phyloP scores from a whole-genome alignment of 2,113 vertebrate species.

The Regulus satrapa region DNA sequence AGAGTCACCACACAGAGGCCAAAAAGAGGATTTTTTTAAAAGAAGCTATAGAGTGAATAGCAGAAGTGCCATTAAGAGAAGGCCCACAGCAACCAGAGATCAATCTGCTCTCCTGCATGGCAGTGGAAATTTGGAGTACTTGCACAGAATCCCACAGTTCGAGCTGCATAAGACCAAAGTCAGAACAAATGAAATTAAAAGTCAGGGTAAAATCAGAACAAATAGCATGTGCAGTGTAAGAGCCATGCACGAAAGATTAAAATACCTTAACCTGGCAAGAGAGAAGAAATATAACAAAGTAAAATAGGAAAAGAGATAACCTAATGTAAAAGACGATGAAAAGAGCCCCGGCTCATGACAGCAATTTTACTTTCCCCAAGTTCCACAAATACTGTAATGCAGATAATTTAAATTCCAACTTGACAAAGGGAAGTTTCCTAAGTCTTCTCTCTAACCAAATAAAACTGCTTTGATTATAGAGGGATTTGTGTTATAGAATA shows the following conservation, averaged over 20 bases:
- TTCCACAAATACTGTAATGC: background rate
- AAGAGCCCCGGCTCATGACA: background rate
- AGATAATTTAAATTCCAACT: background rate
- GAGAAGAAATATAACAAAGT: background rate
- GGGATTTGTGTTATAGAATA: background rate
- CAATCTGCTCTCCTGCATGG: background rate
- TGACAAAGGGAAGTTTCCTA: background rate
- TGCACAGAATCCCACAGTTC: background rate
- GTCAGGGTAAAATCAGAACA: background rate
- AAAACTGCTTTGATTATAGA: background rate
- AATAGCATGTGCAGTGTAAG: background rate
- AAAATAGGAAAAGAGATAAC: background rate
- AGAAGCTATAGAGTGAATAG: background rate
- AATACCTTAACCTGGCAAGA: background rate
- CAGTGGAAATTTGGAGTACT: background rate
- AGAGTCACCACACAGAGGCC: background rate
- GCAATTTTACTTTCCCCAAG: background rate
- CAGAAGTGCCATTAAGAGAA: background rate
- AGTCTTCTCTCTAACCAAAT: background rate
- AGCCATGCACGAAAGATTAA: background rate
- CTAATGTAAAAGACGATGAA: fast-evolving
- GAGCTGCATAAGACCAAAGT: background rate
- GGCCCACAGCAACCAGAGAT: background rate
- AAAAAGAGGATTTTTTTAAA: background rate
- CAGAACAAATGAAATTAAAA: background rate